Conservation (phyloP, 1,140 invertebrate species). For the Stegodyphus mimosarum region DNA sequence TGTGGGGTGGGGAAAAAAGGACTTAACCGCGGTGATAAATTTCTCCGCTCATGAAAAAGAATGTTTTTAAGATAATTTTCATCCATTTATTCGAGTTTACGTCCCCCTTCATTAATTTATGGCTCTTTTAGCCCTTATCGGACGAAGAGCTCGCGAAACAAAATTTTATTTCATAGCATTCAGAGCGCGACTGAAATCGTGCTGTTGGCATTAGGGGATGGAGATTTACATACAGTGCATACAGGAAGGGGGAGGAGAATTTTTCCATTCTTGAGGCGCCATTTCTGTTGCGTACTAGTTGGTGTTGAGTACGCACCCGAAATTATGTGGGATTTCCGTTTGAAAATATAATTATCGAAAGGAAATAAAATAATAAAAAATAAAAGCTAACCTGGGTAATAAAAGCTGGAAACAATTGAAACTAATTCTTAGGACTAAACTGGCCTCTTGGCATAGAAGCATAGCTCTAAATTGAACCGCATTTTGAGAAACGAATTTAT, state of each 20-base stretch:
- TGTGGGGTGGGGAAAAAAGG: too few relatives aligned
- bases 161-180: constrained; percentile 2
- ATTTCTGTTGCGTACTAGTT: constrained; percentile 27
- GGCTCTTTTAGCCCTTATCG: constrained; percentile 37
- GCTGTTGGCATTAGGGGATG: constrained; percentile 2
- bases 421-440: too few relatives aligned
- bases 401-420: too few relatives aligned
- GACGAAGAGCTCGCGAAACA: background rate
- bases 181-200: constrained; percentile 3
- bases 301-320: background rate
- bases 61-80: constrained; percentile 53
- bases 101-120: constrained; percentile 47
- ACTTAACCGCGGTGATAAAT: constrained; percentile 27
- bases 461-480: too few relatives aligned
- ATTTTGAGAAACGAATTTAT: too few relatives aligned
- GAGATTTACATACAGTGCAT: background rate
- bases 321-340: constrained; percentile 10
- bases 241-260: background rate
- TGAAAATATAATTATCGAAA: background rate
- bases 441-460: too few relatives aligned
- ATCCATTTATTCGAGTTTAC: constrained; percentile 40
- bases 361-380: constrained; percentile 10
- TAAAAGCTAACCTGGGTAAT: too few relatives aligned
- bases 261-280: background rate
- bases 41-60: constrained; percentile 29